These are phyloP conservation scores for Pecten maximus DNA, from an alignment of 2,888 invertebrate species.

Conservation along the genomic window DNA sequence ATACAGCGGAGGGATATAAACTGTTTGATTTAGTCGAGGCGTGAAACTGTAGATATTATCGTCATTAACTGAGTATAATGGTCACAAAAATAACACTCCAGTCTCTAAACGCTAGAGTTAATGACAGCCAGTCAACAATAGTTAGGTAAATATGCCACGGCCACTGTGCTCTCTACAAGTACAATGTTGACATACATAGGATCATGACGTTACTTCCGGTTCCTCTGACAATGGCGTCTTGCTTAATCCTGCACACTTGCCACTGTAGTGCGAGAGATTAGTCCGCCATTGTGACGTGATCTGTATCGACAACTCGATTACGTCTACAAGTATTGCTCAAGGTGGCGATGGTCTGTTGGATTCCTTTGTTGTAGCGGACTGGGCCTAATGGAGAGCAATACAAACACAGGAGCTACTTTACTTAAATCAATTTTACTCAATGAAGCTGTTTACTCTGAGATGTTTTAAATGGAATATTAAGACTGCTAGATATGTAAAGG, in stretches of 20 bases:
- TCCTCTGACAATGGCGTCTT: constrained; percentile 43
- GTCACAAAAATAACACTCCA: constrained; percentile 22
- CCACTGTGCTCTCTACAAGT: neutral
- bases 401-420: constrained; percentile 42
- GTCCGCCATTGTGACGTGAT: neutral
- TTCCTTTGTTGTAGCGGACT: neutral
- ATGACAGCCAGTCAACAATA: neutral
- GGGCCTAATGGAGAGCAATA: constrained; percentile 41
- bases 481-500: neutral
- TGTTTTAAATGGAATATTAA: constrained; percentile 34
- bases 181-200: neutral
- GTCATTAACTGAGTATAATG: constrained; percentile 1
- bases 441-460: constrained; percentile 39
- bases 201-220: constrained; percentile 44
- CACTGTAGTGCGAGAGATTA: constrained; percentile 43
- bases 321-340: neutral
- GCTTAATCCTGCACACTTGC: constrained; percentile 40
- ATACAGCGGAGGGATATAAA: neutral
- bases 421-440: constrained; percentile 40
- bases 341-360: neutral
- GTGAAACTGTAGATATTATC: neutral
- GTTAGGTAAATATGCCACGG: neutral
- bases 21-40: neutral
- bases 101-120: constrained; percentile 22
- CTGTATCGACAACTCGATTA: neutral